phyloP scores from a whole-genome alignment of 2,888 invertebrate genomes.

The Aleiodes testaceus region DNA sequence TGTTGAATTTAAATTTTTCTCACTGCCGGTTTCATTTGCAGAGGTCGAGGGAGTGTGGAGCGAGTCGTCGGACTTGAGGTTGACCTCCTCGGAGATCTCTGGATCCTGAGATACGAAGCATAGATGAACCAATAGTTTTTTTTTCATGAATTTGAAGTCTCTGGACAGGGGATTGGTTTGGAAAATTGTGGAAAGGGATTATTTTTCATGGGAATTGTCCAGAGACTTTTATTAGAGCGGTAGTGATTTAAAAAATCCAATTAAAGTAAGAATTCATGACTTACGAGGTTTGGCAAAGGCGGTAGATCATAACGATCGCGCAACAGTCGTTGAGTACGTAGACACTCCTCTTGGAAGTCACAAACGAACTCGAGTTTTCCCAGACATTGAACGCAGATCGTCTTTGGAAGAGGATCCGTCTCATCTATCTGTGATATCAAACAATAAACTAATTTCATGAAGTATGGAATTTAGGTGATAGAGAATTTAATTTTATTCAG shows the following conservation, averaged over 20 bases:
- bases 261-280: conserved; percentile 53
- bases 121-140: conserved; percentile 57
- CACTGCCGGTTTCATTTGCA: conserved; percentile 62
- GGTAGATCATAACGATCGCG: conserved; percentile 70
- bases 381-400: conserved; percentile 72
- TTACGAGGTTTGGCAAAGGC: conserved; percentile 68
- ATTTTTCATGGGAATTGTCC: neutral
- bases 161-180: conserved; percentile 9
- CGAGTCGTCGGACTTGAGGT: no score
- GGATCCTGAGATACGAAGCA: conserved; percentile 51
- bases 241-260: conserved; percentile 25
- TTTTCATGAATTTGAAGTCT: conserved; percentile 37
- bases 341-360: conserved; percentile 72
- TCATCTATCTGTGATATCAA: conserved; percentile 71
- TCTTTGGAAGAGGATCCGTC: conserved; percentile 71
- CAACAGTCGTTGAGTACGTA: conserved; percentile 70
- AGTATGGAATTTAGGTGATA: no score
- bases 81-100: conserved; percentile 41
- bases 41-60: conserved; percentile 41
- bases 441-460: conserved; percentile 46
- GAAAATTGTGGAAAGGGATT: neutral
- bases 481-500: no score
- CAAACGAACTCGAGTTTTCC: conserved; percentile 72
- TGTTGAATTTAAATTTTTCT: conserved; percentile 65
- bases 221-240: conserved; percentile 46